phyloP scores from a whole-genome alignment of 2,888 invertebrate species.

The Lissocephala sabroskyi region DNA sequence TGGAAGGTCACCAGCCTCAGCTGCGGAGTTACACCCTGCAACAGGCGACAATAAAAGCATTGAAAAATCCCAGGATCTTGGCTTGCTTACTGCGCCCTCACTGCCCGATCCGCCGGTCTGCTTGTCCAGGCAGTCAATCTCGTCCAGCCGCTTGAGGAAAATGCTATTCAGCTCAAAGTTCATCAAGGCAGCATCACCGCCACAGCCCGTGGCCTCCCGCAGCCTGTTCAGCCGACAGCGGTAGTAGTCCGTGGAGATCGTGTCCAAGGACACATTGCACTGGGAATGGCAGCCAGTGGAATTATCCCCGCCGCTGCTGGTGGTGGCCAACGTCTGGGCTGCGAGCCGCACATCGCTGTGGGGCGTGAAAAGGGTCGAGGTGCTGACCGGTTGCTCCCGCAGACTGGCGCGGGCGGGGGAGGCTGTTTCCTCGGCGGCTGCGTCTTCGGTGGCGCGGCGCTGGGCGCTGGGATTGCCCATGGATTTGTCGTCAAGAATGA shows the following conservation, averaged over 20 bases:
- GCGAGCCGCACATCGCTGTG: neutral
- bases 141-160: constrained; percentile 77
- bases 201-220: constrained; percentile 7
- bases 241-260: constrained; percentile 21
- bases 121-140: constrained; percentile 73
- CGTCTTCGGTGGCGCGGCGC: no score
- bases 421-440: no score
- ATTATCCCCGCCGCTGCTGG: no score
- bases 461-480: no score
- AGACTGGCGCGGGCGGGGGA: no score
- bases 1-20: constrained; percentile 77
- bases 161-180: constrained; percentile 76
- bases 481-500: constrained; percentile 21
- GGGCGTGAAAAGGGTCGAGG: neutral
- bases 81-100: no score
- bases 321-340: neutral
- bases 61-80: no score
- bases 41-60: constrained; percentile 4
- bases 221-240: constrained; percentile 19
- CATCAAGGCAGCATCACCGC: constrained; percentile 39
- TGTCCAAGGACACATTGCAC: constrained; percentile 4
- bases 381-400: neutral
- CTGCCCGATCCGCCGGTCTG: constrained; percentile 23
- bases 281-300: neutral
- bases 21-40: constrained; percentile 69